Evolutionary conservation across 2,797 vertebrate genomes (phyloP).

Genomic region (Xenopus petersii): DNA sequence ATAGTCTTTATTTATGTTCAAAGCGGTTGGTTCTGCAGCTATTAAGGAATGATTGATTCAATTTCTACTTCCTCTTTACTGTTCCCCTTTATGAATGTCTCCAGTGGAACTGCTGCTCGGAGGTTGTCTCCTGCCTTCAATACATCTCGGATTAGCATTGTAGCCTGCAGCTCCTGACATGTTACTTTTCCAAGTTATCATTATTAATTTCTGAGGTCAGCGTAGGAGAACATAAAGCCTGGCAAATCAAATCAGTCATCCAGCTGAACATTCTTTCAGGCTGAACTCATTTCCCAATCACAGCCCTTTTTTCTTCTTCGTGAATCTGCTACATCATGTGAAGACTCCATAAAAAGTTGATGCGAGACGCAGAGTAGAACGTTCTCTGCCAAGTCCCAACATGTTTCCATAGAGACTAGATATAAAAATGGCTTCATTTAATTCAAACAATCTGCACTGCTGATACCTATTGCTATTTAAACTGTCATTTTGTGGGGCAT

Average conservation of each 20-base stretch:
- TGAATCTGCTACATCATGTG: constrained; percentile 63
- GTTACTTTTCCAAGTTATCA: constrained; percentile 49
- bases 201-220: constrained; percentile 59
- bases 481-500: too few relatives aligned
- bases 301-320: constrained; percentile 36
- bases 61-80: constrained; percentile 61
- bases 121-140: constrained; percentile 49
- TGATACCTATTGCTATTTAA: too few relatives aligned
- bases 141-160: constrained; percentile 65
- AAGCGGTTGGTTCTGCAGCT: constrained; percentile 52
- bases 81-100: constrained; percentile 57
- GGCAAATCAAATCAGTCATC: constrained; percentile 74
- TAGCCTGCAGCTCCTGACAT: constrained; percentile 68
- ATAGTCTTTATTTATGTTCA: constrained; percentile 21
- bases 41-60: constrained; percentile 62
- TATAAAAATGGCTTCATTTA: constrained; percentile 31
- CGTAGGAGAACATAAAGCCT: constrained; percentile 53
- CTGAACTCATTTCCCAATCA: constrained; percentile 73
- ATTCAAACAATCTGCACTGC: constrained; percentile 36
- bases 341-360: constrained; percentile 54
- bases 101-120: constrained; percentile 52
- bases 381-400: constrained; percentile 56
- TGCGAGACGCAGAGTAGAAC: constrained; percentile 45
- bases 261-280: constrained; percentile 75
- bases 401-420: constrained; percentile 31